These are phyloP conservation scores for Intellagama lesueurii DNA, from an alignment of 2,797 vertebrate genomes.

Conservation along the genomic window DNA sequence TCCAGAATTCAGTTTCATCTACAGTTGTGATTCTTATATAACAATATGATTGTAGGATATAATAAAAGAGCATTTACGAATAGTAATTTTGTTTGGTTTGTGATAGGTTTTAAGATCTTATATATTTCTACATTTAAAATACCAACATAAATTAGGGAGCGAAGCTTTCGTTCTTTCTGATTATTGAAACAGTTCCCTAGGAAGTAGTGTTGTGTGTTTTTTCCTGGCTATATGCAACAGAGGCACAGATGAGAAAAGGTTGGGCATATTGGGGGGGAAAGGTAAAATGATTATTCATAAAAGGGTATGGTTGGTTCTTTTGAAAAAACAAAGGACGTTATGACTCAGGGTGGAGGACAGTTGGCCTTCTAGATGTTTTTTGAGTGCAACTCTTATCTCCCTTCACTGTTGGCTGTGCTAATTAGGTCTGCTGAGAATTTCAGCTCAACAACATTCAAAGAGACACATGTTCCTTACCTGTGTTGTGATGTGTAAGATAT, in stretches of 20 bases:
- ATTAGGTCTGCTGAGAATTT: not conserved
- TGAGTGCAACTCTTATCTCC: not conserved
- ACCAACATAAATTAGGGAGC: not conserved
- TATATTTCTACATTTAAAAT: too few relatives aligned
- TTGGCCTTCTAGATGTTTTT: not conserved
- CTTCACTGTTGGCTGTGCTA: not conserved
- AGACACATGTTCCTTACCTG: not conserved
- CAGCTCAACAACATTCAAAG: not conserved
- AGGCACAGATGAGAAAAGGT: not conserved
- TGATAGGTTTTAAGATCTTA: not conserved
- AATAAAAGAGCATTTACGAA: conserved; percentile 44
- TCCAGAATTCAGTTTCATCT: not conserved
- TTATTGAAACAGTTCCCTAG: not conserved
- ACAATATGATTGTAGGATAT: conserved; percentile 4
- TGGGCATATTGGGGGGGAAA: not conserved
- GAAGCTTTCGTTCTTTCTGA: not conserved
- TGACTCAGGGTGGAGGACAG: not conserved
- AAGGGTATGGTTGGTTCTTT: not conserved
- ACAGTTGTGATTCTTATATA: not conserved
- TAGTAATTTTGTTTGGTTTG: not conserved
- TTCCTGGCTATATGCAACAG: not conserved
- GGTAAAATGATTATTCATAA: not conserved
- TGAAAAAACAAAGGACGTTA: not conserved
- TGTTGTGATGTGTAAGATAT: not conserved
- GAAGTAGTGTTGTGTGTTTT: not conserved